Conservation (phyloP, 2,797 vertebrate genomes). For the Sitta carolinensis region DNA sequence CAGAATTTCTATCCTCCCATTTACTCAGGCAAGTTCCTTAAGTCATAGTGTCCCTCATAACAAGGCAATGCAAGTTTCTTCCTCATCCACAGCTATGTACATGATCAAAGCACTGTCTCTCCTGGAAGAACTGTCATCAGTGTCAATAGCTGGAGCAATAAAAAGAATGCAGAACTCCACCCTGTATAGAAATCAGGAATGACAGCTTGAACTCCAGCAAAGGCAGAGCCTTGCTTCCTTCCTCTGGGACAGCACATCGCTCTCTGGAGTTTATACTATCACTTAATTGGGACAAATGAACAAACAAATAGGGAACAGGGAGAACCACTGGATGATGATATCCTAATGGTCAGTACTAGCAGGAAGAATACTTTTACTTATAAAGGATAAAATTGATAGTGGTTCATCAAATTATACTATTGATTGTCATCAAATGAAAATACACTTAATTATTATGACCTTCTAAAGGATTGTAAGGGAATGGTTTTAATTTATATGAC, state of each 20-base stretch:
- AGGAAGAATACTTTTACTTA: neutral
- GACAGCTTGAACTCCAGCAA: neutral
- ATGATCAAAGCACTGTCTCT: neutral
- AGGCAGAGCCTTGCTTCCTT: slow-evolving; percentile 14
- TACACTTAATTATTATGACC: neutral
- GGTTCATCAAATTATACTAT: neutral
- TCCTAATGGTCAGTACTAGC: neutral
- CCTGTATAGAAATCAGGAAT: slow-evolving; percentile 11
- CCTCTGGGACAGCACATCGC: neutral
- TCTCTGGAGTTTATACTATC: neutral
- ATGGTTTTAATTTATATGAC: neutral
- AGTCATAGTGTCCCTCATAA: neutral
- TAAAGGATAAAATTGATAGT: neutral
- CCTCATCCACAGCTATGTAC: fast-evolving
- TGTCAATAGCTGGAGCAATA: neutral
- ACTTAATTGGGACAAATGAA: neutral
- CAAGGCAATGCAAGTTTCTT: neutral
- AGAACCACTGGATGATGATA: neutral
- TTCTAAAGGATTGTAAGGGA: neutral
- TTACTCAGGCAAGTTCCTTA: neutral
- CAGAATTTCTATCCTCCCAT: neutral
- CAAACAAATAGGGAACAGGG: neutral
- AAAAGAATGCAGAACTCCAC: slow-evolving; percentile 34
- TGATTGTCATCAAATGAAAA: neutral
- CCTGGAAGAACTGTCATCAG: neutral